Base-by-base conservation (phyloP, 23 tunicate species). In the Botrylloides violaceus region DNA sequence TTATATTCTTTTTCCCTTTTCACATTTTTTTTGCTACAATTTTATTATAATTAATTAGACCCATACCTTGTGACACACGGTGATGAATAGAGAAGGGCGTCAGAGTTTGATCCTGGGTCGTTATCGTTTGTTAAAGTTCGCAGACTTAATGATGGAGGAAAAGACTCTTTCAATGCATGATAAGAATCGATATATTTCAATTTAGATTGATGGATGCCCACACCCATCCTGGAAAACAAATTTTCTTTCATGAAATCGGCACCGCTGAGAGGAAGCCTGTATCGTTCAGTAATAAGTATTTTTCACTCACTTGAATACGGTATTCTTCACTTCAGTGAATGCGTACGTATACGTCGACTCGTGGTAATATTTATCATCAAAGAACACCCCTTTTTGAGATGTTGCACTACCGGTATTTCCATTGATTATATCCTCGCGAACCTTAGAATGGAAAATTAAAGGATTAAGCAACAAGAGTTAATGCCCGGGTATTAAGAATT, bases 301-400 rank as follows among this genome's bases (percentile, higher is more conserved):
- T n/a, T n/a, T n/a, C n/a, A 33, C 56, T 64, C 60, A 80, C 84
- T 65, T 80, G 78, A 80, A 80, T 22, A 80, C 49, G 9, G 88
- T 68, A 19, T 53, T 65, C 4, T 25, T 32, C 0, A 83, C 77
- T 4, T 82, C 72, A 4, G 78, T 53, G 58, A 66, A 68, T 24
- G 37, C 55, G 71, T 70, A 77, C n/a, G 26, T 58, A 62, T 59
- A 83, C 2, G 34, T 23, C 4, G 78, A 50, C 34, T 59, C 34
- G 19, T 34, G 5, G n/a, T 70, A n/a, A 53, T 83, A 80, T 59
- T 64, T 61, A 28, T 66, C 49, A 38, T 71, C 90, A 15, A 9
- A 7, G 53, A 43, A 43, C 9, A 43, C 53, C 12, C 15, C 15
- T 43, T 43, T 43, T 15, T 9, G 15, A 43, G 15, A 7, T 15